phyloP scores from a whole-genome alignment of 2,797 vertebrate genomes.

The Poecilia velifera region DNA sequence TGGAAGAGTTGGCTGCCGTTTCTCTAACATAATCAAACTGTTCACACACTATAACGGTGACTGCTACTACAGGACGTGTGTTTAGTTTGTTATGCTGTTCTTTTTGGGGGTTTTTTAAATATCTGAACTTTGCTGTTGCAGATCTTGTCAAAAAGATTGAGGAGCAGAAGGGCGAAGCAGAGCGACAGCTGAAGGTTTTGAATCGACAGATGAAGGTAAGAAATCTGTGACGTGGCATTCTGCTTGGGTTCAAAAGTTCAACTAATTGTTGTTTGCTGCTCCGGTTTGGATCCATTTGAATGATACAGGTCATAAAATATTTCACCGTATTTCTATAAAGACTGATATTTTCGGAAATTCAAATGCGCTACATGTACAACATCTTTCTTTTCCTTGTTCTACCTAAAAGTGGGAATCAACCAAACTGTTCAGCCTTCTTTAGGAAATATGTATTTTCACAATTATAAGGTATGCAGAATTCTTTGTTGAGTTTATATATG shows the following conservation, averaged over 20 bases:
- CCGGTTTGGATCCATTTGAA: not conserved
- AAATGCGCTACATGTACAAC: not conserved
- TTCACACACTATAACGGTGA: not conserved
- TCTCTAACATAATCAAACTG: not conserved
- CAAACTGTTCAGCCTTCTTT: not conserved
- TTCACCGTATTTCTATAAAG: not conserved
- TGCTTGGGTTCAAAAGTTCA: not conserved
- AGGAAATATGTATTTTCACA: not conserved
- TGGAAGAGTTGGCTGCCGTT: not conserved
- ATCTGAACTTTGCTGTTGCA: conserved; percentile 63
- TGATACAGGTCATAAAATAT: not conserved
- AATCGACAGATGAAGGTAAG: conserved; percentile 92
- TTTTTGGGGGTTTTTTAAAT: conserved; percentile 1
- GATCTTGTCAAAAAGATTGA: conserved; percentile 90
- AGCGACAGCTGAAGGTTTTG: conserved; percentile 89
- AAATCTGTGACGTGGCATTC: not conserved
- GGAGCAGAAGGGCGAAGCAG: conserved; percentile 90
- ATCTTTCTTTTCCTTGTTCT: not conserved
- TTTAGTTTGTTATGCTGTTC: not conserved
- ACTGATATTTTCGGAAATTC: not conserved
- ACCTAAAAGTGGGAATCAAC: not conserved
- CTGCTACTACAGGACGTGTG: not conserved
- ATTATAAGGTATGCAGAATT: not conserved
- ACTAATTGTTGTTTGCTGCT: not conserved
- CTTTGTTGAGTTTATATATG: not conserved